Evolutionary conservation across 2,113 vertebrate species (phyloP).

Genomic region (Malurus alboscapulatus): DNA sequence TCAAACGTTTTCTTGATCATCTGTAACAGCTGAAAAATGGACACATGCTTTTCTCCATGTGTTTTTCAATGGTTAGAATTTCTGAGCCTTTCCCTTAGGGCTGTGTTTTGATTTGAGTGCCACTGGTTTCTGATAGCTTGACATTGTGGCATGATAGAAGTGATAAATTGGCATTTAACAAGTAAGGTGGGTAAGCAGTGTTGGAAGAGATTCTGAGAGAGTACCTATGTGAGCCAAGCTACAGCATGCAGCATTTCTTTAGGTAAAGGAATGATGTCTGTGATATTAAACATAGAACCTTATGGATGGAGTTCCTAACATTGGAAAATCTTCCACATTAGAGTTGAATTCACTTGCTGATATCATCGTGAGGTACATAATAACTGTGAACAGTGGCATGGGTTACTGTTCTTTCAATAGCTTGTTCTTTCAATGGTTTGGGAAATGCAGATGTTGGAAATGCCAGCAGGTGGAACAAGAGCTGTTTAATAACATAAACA

Average conservation of each 20-base stretch:
- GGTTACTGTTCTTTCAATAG: neutral
- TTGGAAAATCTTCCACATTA: neutral
- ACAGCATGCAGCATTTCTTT: neutral
- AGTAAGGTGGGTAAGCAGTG: neutral
- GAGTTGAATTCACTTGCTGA: neutral
- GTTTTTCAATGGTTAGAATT: neutral
- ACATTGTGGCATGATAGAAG: neutral
- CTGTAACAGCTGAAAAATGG: neutral
- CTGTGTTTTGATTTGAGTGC: neutral
- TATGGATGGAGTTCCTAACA: neutral
- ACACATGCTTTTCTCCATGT: fast-evolving
- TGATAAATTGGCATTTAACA: neutral
- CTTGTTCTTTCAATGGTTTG: neutral
- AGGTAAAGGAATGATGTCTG: neutral
- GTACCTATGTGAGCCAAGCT: neutral
- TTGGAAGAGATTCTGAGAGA: neutral
- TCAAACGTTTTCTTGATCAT: neutral
- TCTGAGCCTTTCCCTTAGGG: neutral
- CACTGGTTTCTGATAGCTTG: neutral
- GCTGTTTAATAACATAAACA: neutral
- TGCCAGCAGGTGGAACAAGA: neutral
- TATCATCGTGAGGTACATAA: neutral
- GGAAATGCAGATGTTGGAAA: neutral
- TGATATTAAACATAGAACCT: neutral
- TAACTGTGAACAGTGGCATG: neutral